Conservation (phyloP, 2,113 vertebrate genomes). For the Eleginops maclovinus region DNA sequence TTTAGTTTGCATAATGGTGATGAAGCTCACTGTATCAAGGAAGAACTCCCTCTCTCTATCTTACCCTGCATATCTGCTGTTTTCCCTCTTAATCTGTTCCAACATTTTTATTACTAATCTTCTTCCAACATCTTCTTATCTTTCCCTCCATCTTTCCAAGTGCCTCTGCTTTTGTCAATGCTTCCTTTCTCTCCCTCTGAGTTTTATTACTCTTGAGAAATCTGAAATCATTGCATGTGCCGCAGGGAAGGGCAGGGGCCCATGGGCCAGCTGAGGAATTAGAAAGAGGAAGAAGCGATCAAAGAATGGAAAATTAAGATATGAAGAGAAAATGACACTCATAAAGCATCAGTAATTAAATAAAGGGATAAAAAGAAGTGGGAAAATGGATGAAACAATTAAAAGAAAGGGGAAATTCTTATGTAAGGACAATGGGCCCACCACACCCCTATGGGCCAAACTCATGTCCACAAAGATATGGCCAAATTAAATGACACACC, state of each 20-base stretch:
- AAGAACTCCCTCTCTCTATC: conserved; percentile 1
- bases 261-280: conserved; percentile 32
- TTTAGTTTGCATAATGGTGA: conserved; percentile 63
- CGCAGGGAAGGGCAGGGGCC: conserved; percentile 59
- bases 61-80: not conserved
- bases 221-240: conserved; percentile 56
- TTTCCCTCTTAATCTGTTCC: conserved; percentile 13
- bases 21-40: not conserved
- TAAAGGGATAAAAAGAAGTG: not conserved
- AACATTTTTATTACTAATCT: conserved; percentile 36
- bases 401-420: conserved; percentile 29
- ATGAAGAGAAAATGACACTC: conserved; percentile 1
- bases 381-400: not conserved
- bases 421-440: conserved; percentile 48
- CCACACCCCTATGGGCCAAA: conserved; percentile 53
- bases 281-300: conserved; percentile 23
- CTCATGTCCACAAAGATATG: conserved; percentile 34
- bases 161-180: conserved; percentile 26
- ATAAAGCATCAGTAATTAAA: not conserved
- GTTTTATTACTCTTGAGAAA: conserved; percentile 58
- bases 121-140: conserved; percentile 17
- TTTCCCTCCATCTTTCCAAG: conserved; percentile 10
- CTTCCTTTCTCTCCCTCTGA: conserved; percentile 28
- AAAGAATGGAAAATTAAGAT: conserved; percentile 14
- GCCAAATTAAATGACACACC: conserved; percentile 50